Conservation (phyloP, 2,888 invertebrate genomes). For the Agrilus mali region DNA sequence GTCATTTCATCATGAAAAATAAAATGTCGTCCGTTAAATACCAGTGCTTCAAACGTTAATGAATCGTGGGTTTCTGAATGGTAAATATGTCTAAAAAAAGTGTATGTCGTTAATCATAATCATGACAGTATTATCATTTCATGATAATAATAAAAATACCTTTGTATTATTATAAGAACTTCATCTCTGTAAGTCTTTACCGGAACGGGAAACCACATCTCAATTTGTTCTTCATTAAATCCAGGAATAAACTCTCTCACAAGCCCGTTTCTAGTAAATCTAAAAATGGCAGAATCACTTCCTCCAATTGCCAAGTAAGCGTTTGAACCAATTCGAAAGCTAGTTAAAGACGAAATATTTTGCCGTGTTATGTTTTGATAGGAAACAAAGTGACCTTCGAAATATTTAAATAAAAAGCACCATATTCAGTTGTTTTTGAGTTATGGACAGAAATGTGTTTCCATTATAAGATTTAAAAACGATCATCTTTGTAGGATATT, state of each 20-base stretch:
- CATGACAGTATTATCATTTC: too few relatives aligned
- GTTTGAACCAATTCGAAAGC: slow-evolving; percentile 28
- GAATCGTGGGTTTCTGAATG: slow-evolving; percentile 23
- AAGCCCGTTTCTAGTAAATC: slow-evolving; percentile 21
- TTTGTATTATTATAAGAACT: slow-evolving; percentile 32
- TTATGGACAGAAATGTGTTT: slow-evolving; percentile 23
- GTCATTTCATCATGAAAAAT: slow-evolving; percentile 29
- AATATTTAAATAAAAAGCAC: slow-evolving; percentile 22
- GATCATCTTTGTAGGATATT: slow-evolving; percentile 18
- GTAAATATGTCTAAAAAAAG: slow-evolving; percentile 1
- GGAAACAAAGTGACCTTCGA: slow-evolving; percentile 17
- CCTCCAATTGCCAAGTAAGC: slow-evolving; percentile 31
- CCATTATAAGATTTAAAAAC: slow-evolving; percentile 19
- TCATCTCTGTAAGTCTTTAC: slow-evolving; percentile 34
- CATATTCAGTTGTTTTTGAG: slow-evolving; percentile 19
- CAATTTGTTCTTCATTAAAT: slow-evolving; percentile 22
- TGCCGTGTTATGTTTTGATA: slow-evolving; percentile 20
- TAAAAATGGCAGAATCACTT: slow-evolving; percentile 23
- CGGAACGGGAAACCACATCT: slow-evolving; percentile 29
- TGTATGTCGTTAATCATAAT: too few relatives aligned
- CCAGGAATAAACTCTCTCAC: slow-evolving; percentile 18
- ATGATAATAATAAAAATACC: too few relatives aligned
- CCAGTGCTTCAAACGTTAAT: slow-evolving; percentile 23
- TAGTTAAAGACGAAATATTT: slow-evolving; percentile 20
- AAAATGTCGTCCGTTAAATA: slow-evolving; percentile 26